phyloP scores from a whole-genome alignment of 1,140 invertebrate species.

The Macrotrachela quadricornifera region DNA sequence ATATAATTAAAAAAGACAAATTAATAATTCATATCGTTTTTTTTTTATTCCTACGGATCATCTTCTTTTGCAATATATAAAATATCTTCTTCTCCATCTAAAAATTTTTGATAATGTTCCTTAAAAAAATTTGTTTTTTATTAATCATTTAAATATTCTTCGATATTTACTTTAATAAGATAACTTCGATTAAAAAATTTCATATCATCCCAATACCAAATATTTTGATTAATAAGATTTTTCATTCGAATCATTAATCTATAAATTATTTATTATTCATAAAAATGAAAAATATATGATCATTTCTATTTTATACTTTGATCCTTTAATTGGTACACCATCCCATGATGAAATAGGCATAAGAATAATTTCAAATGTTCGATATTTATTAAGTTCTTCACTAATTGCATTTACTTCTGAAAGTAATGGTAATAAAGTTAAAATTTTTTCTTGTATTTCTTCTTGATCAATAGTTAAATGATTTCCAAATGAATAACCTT shows the following conservation, averaged over 20 bases:
- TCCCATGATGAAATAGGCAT: slow-evolving; percentile 13
- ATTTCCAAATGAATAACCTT: slow-evolving; percentile 18
- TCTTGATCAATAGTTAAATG: slow-evolving; percentile 18
- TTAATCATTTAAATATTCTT: background rate
- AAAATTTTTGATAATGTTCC: slow-evolving; percentile 28
- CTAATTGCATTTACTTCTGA: slow-evolving; percentile 31
- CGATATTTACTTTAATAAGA: slow-evolving; percentile 22
- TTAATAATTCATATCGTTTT: no score
- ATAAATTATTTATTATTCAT: background rate
- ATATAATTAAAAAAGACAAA: no score
- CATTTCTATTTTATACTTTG: no score
- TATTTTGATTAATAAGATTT: slow-evolving; percentile 26
- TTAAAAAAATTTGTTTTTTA: slow-evolving; percentile 4
- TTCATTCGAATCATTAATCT: slow-evolving; percentile 33
- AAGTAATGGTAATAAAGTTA: slow-evolving; percentile 29
- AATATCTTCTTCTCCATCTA: slow-evolving; percentile 23
- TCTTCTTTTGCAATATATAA: slow-evolving; percentile 20
- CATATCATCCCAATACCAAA: slow-evolving; percentile 29
- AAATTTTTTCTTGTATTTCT: slow-evolving; percentile 27
- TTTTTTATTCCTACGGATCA: slow-evolving; percentile 18
- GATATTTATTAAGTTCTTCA: slow-evolving; percentile 29
- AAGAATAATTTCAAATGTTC: slow-evolving; percentile 29
- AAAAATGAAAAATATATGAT: no score
- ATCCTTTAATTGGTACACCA: background rate
- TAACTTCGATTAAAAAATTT: slow-evolving; percentile 31